Conservation (phyloP, 1,140 invertebrate genomes). For the Aphaenogaster floridana region DNA sequence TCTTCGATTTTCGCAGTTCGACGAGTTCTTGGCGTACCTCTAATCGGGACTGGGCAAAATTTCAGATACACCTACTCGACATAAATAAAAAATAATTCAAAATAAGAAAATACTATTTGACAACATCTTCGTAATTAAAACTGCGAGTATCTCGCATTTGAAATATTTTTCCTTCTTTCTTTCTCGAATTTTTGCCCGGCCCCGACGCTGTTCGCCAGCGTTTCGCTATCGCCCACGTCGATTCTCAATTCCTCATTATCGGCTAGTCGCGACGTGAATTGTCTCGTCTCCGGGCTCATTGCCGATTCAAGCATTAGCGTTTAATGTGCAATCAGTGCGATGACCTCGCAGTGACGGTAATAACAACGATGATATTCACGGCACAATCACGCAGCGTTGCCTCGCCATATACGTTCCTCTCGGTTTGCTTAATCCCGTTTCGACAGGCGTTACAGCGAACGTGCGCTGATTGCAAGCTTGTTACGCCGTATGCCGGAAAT, state of each 20-base stretch:
- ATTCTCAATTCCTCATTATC: slow-evolving; percentile 12
- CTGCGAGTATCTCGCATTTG: slow-evolving; percentile 45
- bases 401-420: not conserved
- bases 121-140: slow-evolving; percentile 75
- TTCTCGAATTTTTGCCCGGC: not conserved
- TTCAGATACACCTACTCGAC: not conserved
- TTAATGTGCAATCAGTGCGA: slow-evolving; percentile 11
- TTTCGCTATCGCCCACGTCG: not conserved
- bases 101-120: slow-evolving; percentile 61
- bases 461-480: slow-evolving; percentile 31
- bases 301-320: not conserved
- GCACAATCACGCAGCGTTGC: slow-evolving; percentile 15
- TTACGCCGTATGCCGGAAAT: not conserved
- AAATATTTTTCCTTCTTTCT: not conserved
- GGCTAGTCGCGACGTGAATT: not conserved
- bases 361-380: slow-evolving; percentile 27
- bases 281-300: not conserved
- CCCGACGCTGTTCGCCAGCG: not conserved
- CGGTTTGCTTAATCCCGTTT: not conserved
- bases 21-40: not conserved
- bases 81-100: not conserved
- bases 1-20: slow-evolving; percentile 38
- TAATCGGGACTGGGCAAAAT: not conserved
- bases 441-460: not conserved
- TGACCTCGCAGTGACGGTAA: slow-evolving; percentile 27